These are phyloP conservation scores for Microcebus murinus DNA, from an alignment of 2,113 vertebrate genomes.

Conservation along the genomic window DNA sequence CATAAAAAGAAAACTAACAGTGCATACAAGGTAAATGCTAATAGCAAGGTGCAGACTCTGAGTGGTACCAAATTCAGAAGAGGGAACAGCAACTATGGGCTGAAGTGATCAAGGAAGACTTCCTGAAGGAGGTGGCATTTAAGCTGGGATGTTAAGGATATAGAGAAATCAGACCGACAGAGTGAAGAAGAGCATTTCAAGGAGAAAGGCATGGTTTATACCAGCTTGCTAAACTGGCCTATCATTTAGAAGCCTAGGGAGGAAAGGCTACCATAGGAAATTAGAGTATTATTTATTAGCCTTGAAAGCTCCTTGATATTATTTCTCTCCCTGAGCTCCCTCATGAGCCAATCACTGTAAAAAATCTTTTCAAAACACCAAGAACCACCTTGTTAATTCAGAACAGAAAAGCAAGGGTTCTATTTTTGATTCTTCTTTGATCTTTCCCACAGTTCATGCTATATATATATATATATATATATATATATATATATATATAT, in stretches of 20 bases:
- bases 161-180: background rate
- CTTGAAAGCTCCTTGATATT: conserved; percentile 5
- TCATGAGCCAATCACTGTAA: conserved; percentile 6
- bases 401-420: background rate
- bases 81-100: background rate
- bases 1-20: background rate
- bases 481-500: background rate
- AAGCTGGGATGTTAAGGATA: background rate
- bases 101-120: background rate
- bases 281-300: background rate
- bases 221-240: background rate
- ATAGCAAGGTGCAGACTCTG: background rate
- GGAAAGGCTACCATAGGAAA: conserved; percentile 10
- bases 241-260: background rate
- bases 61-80: background rate
- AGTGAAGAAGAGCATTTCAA: background rate
- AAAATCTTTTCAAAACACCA: conserved; percentile 36
- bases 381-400: background rate
- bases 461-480: background rate
- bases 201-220: background rate
- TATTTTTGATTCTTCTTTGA: background rate
- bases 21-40: background rate
- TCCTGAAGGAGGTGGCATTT: background rate
- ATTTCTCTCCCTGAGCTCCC: background rate
- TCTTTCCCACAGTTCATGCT: background rate